A percentile compares a stretch with the other conserved stretches of the same genome.
These are phyloP conservation scores for Syngnathus rostellatus DNA, from an alignment of 2,797 vertebrate genomes.

Conservation along the genomic window DNA sequence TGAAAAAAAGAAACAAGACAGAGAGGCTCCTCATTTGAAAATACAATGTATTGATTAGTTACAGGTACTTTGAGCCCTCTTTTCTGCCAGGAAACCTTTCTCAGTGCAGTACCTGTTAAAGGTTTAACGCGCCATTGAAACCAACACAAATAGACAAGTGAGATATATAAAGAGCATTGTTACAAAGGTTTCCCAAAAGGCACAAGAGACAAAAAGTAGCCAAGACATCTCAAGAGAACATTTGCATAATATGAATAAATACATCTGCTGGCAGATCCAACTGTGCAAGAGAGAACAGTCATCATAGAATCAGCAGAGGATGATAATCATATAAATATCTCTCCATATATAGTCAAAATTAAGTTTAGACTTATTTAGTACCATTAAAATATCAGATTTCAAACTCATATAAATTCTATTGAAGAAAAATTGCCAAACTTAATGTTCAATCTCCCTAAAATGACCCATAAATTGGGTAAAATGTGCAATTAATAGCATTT, in stretches of 20 bases:
- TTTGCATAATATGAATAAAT: constrained; percentile 69
- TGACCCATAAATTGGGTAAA: constrained; percentile 41
- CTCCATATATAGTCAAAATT: constrained; percentile 47
- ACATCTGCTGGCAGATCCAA: constrained; percentile 63
- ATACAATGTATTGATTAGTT: constrained; percentile 46
- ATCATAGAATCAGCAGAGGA: constrained; percentile 60
- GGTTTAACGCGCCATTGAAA: constrained; percentile 25
- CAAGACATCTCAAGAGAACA: constrained; percentile 40
- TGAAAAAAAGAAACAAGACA: constrained; percentile 7
- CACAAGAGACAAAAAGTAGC: constrained; percentile 47
- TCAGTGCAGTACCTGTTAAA: constrained; percentile 12
- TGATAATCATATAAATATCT: constrained; percentile 54
- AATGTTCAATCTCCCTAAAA: constrained; percentile 40
- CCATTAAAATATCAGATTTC: constrained; percentile 57
- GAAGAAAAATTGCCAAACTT: constrained; percentile 46
- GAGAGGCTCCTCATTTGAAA: constrained; percentile 31
- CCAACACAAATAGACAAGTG: constrained; percentile 33
- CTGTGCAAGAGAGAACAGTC: constrained; percentile 32
- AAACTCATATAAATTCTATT: constrained; percentile 58
- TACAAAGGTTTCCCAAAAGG: constrained; percentile 57
- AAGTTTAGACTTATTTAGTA: constrained; percentile 50
- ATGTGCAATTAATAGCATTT: constrained; percentile 59
- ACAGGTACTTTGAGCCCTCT: constrained; percentile 37
- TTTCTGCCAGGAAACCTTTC: constrained; percentile 11
- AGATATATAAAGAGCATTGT: constrained; percentile 28